Evolutionary conservation across 35 echinoderm and acorn worm genomes (phyloP), one percentile per base, ranked within the genome.

Genomic region (Chiridota heheva): DNA sequence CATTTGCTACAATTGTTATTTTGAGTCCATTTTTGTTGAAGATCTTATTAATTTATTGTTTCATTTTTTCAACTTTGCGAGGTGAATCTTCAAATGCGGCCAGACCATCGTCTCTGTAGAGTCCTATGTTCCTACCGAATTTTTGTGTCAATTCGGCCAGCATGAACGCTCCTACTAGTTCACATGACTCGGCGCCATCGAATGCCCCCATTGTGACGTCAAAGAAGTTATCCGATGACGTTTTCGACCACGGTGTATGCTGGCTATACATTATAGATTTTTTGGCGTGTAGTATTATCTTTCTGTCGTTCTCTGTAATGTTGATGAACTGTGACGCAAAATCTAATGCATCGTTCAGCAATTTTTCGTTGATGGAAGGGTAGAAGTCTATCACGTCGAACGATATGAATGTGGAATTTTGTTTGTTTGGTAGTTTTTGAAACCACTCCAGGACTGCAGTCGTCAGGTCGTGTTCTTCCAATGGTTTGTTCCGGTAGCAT

Each of bases 361-460:
- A 31, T 26, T 40, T 42, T 43, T 73, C 42, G 8, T 36, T 73
- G 69, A 73, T 73, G 34, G 69, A 73, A 2, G 69, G 69, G 40
- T 73, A 40, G 37, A 73, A 73, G 5, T 73, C 40, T 4, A 36
- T 20, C 5, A 73, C 41, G 69, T 73, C 69, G 37, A 73, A 73
- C 15, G 2, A 43, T 13, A 73, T 73, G 40, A 73, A 73, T 2
- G 42, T 40, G 37, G 20, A 3, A 1, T 45, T 73, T 20, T 4
- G 24, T 44, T 73, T 73, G 69, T 73, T 73, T 2, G 8, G 12
- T 26, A 73, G 40, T 12, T 42, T 73, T 2, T 73, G 40, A 42
- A 73, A 73, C 69, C 69, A 73, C 45, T 73, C 37, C 18, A 73
- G 40, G 69, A 73, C 63, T 29, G 17, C 2, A 67, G n/a, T n/a